Percentiles rank a stretch among this genome's conserved stretches.
Evolutionary conservation across 2,888 invertebrate species (phyloP).

Genomic region (Aphodius granarius): DNA sequence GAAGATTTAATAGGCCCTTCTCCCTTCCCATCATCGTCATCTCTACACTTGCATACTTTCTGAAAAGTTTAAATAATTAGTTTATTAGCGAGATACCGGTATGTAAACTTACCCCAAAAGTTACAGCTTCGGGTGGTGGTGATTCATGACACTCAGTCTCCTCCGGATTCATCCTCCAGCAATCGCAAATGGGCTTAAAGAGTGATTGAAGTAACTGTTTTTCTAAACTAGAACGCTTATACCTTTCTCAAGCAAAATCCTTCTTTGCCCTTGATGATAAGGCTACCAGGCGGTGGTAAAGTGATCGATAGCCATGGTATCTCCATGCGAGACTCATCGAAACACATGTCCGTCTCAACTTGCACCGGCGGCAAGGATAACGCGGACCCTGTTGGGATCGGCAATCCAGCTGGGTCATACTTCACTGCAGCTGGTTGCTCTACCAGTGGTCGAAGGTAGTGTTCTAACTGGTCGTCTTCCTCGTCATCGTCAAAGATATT

Average conservation of each 20-base stretch:
- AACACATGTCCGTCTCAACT: slow-evolving; percentile 19
- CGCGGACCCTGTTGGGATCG: neutral
- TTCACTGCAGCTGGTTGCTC: neutral
- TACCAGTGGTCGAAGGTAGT: neutral
- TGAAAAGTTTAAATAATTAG: neutral
- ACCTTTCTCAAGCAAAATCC: neutral
- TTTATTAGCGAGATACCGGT: neutral
- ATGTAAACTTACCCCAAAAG: neutral
- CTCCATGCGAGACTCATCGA: slow-evolving; percentile 18
- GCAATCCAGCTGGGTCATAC: no score
- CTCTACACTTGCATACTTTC: neutral
- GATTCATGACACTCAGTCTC: neutral
- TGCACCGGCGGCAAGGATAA: slow-evolving; percentile 13
- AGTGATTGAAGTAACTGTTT: neutral
- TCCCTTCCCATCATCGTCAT: neutral
- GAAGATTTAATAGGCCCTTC: neutral
- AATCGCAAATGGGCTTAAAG: neutral
- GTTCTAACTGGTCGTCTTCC: neutral
- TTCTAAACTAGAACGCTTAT: neutral
- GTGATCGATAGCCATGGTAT: slow-evolving; percentile 24
- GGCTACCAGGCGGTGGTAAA: slow-evolving; percentile 20
- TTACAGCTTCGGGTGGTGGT: neutral
- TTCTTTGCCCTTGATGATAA: slow-evolving; percentile 13
- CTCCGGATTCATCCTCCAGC: neutral
- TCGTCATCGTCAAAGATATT: neutral